Evolutionary conservation across 1,140 invertebrate genomes (phyloP), one percentile per base, ranked within the genome.

Genomic region (Sinella curviseta): DNA sequence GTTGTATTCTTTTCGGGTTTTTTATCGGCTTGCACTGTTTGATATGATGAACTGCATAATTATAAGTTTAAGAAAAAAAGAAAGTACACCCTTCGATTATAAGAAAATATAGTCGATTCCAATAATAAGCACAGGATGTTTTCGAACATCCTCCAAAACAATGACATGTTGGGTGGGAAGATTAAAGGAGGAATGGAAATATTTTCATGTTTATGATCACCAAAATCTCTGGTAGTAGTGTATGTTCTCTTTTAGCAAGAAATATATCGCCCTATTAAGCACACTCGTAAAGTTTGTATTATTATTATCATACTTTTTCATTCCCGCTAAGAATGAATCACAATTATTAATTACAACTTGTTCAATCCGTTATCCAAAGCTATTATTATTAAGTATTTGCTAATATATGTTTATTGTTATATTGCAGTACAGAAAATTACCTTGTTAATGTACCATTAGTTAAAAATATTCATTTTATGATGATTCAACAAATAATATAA

Each of bases 331-430:
- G 31, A 48, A 48, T 20, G 20, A 48, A 48, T 20, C 39, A 12
- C 20, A 12, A 48, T 48, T 20, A 12, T 12, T 24, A 70, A 33
- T 31, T 14, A 70, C 12, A 70, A 70, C 65, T 33, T 70, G 65
- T 70, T 70, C 65, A 70, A 70, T 70, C 65, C 65, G 31, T 31
- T 70, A 70, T 70, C 65, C 65, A 70, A 70, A 70, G 65, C 65
- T 70, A 70, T 70, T 70, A 70, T 26, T 30, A 14, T 70, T 70
- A 70, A 70, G 65, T 70, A 70, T 70, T 70, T 70, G 28, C 24
- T 65, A n/a, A 60, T 60, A 60, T 4, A 24, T 24, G 55, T 70
- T 31, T 70, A 70, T 70, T 70, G 31, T 33, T 70, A 70, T 16
- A 31, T 70, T 17, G 39, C 39, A 48, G 20, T 20, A 48, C 39